Percentiles rank a stretch among this genome's conserved stretches.
Evolutionary conservation across 2,888 invertebrate species (phyloP).

Genomic region (Antheraea assamensis): DNA sequence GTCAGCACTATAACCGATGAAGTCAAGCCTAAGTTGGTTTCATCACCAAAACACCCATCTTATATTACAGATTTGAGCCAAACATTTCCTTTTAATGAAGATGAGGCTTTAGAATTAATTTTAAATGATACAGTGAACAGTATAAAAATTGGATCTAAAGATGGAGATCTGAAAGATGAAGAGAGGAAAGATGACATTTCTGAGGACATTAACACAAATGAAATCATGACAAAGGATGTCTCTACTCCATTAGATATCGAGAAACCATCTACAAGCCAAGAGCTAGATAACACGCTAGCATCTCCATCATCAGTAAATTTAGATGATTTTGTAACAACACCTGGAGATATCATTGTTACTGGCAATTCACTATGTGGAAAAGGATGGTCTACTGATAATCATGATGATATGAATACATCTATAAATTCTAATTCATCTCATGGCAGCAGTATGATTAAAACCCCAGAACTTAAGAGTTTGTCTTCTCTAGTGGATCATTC

Average conservation of each 20-base stretch:
- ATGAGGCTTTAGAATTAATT: slow-evolving; percentile 88
- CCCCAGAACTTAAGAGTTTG: slow-evolving; percentile 74
- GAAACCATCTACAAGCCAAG: slow-evolving; percentile 62
- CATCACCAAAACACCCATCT: slow-evolving; percentile 60
- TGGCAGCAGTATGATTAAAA: slow-evolving; percentile 77
- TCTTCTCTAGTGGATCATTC: slow-evolving; percentile 71
- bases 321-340: slow-evolving; percentile 59
- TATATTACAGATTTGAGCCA: slow-evolving; percentile 71
- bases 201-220: slow-evolving; percentile 21
- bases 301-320: slow-evolving; percentile 62
- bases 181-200: slow-evolving; percentile 28
- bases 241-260: slow-evolving; percentile 45
- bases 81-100: slow-evolving; percentile 84
- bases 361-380: slow-evolving; percentile 86
- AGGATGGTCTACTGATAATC: slow-evolving; percentile 85
- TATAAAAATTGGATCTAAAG: slow-evolving; percentile 36
- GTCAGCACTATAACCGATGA: slow-evolving; percentile 83
- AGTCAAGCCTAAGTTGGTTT: slow-evolving; percentile 63
- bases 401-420: slow-evolving; percentile 78
- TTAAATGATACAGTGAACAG: slow-evolving; percentile 75
- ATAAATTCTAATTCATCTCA: slow-evolving; percentile 78
- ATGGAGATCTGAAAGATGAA: slow-evolving; percentile 30
- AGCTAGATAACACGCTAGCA: slow-evolving; percentile 45
- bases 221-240: slow-evolving; percentile 21
- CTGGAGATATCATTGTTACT: slow-evolving; percentile 63